Evolutionary conservation across 1,140 invertebrate genomes (phyloP).

Genomic region (Rhopalosiphum padi): DNA sequence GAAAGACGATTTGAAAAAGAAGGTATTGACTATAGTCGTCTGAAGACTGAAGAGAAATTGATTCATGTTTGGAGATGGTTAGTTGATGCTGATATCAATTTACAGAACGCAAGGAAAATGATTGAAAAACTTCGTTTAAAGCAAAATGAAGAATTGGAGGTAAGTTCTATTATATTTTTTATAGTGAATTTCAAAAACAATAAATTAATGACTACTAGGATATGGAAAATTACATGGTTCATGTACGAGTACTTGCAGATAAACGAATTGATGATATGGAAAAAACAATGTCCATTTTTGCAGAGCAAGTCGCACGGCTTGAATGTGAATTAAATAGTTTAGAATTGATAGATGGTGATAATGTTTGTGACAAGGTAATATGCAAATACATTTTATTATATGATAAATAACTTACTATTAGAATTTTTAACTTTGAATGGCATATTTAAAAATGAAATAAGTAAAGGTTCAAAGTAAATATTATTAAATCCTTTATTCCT

Average conservation of each 20-base stretch:
- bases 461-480: not conserved
- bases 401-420: not conserved
- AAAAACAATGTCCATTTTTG: constrained; percentile 61
- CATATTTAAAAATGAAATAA: not conserved
- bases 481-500: not conserved
- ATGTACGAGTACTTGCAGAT: constrained; percentile 62
- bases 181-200: not conserved
- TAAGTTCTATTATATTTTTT: constrained; percentile 54
- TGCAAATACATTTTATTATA: not conserved
- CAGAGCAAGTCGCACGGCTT: constrained; percentile 60
- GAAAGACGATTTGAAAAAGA: constrained; percentile 62
- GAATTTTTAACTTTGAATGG: not conserved
- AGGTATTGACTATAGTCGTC: constrained; percentile 62
- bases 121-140: constrained; percentile 64
- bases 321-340: constrained; percentile 39
- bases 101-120: constrained; percentile 63
- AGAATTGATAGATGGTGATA: constrained; percentile 57
- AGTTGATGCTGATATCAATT: constrained; percentile 64
- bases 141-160: constrained; percentile 64
- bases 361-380: constrained; percentile 58
- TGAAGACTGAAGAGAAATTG: constrained; percentile 62
- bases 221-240: constrained; percentile 63
- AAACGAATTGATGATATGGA: constrained; percentile 63
- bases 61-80: constrained; percentile 64
- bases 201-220: constrained; percentile 61